Evolutionary conservation across 1,140 invertebrate genomes (phyloP).

Genomic region (Centruroides sculpturatus): DNA sequence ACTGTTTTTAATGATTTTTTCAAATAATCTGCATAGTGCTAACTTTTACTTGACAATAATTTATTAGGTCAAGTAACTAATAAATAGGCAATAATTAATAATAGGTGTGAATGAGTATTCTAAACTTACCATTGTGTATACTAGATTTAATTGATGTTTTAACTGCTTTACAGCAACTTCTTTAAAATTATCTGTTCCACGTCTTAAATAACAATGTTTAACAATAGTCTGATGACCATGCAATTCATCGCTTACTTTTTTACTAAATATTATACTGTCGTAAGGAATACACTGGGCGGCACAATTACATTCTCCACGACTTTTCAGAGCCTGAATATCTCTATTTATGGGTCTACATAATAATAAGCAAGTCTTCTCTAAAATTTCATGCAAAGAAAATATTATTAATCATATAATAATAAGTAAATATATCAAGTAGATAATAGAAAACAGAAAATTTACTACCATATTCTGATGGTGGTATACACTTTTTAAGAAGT

Average conservation of each 20-base stretch:
- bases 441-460: conserved; percentile 1
- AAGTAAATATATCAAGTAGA: background rate
- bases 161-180: conserved; percentile 9
- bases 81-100: too few species aligned
- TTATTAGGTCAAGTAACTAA: too few species aligned
- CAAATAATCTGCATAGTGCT: too few species aligned
- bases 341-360: conserved; percentile 41
- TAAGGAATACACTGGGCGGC: conserved; percentile 12
- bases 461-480: conserved; percentile 68
- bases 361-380: conserved; percentile 56
- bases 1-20: too few species aligned
- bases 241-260: background rate
- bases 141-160: too few species aligned
- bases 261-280: conserved; percentile 4
- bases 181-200: background rate
- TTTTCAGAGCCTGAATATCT: conserved; percentile 23
- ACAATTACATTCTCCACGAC: conserved; percentile 11
- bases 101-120: too few species aligned
- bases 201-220: background rate
- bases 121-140: too few species aligned
- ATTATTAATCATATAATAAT: conserved; percentile 1
- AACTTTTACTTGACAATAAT: too few species aligned
- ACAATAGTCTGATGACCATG: conserved; percentile 3
- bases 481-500: conserved; percentile 55
- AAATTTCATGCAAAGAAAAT: conserved; percentile 19